Evolutionary conservation across 2,113 vertebrate genomes (phyloP).

Genomic region (Aplodontia rufa): DNA sequence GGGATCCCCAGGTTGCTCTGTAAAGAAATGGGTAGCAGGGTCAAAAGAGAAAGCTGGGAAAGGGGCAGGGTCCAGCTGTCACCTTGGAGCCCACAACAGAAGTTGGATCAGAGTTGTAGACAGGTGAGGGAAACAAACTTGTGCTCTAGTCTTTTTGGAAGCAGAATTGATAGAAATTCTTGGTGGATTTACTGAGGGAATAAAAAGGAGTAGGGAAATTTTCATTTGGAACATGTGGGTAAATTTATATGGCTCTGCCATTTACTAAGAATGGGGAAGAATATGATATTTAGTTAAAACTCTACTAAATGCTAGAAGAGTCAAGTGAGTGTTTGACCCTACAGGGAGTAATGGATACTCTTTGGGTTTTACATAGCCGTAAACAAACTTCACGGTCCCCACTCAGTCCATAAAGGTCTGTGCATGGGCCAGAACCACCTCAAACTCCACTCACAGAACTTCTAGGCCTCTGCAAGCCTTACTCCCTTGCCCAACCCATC

Average conservation of each 20-base stretch:
- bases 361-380: neutral
- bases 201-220: neutral
- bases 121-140: neutral
- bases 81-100: neutral
- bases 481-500: neutral
- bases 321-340: neutral
- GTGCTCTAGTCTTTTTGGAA: neutral
- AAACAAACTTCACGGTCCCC: neutral
- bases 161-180: neutral
- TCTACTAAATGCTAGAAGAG: neutral
- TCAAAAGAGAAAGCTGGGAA: neutral
- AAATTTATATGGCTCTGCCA: neutral
- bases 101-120: neutral
- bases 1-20: neutral
- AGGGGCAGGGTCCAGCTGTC: neutral
- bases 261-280: slow-evolving; percentile 12
- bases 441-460: neutral
- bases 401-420: neutral
- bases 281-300: neutral
- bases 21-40: neutral
- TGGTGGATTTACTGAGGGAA: neutral
- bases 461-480: neutral
- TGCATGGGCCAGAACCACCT: neutral
- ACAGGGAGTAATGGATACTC: neutral
- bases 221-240: neutral